These are phyloP conservation scores for Nyctibius grandis DNA, from an alignment of 2,797 vertebrate species.

Conservation along the genomic window DNA sequence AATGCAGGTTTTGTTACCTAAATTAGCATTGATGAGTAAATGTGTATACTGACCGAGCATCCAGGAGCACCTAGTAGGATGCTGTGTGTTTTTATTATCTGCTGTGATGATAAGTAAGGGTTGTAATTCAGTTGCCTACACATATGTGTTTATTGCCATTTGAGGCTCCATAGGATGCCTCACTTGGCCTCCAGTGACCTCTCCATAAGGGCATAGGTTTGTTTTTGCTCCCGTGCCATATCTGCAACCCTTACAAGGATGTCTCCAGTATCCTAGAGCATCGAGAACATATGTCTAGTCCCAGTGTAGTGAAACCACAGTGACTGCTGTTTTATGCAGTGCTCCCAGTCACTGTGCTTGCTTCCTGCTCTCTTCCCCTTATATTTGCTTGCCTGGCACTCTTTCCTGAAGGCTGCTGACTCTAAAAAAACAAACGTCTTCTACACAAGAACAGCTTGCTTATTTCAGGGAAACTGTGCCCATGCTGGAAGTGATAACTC, in stretches of 20 bases:
- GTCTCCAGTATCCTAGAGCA: neutral
- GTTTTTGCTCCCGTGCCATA: neutral
- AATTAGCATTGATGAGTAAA: neutral
- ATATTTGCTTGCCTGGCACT: neutral
- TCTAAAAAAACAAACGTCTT: neutral
- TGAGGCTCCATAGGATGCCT: neutral
- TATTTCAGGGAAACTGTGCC: neutral
- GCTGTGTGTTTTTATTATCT: fast-evolving
- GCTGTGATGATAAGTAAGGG: neutral
- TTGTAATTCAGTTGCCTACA: neutral
- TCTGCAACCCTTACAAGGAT: neutral
- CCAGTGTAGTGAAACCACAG: no score
- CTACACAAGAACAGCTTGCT: neutral
- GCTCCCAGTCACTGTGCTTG: neutral
- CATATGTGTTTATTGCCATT: neutral
- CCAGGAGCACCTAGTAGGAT: neutral
- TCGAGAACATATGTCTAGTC: fast-evolving
- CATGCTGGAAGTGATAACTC: neutral
- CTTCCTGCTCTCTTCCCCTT: neutral
- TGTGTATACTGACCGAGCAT: neutral
- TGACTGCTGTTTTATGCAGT: no score
- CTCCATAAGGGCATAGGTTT: neutral
- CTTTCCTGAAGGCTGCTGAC: neutral
- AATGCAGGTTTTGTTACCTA: neutral
- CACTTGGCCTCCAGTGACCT: neutral